These are phyloP conservation scores for Euproctis similis DNA, from an alignment of 2,888 invertebrate species.

Conservation along the genomic window DNA sequence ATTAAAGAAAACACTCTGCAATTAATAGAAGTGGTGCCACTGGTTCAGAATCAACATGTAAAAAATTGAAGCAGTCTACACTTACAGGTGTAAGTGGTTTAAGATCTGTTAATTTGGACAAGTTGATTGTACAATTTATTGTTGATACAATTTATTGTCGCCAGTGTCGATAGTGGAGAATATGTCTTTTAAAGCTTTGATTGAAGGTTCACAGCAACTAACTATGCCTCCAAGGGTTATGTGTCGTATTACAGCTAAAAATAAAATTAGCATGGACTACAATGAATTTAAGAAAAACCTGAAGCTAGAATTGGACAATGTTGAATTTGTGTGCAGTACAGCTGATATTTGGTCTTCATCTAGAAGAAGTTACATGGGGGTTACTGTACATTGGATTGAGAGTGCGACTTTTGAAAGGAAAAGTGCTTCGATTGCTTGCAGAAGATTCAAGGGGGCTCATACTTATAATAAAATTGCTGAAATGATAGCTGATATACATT, in stretches of 20 bases:
- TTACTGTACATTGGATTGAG: conserved; percentile 17
- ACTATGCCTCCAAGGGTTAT: conserved; percentile 13
- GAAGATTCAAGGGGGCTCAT: too few species aligned
- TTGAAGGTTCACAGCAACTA: conserved; percentile 14
- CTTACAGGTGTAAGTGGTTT: too few species aligned
- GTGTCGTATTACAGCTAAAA: conserved; percentile 7
- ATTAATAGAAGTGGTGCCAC: too few species aligned
- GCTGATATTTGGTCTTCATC: too few species aligned
- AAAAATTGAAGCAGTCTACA: too few species aligned
- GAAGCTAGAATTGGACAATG: not conserved
- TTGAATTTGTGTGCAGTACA: conserved; percentile 4
- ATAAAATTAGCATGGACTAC: not conserved
- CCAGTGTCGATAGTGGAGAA: conserved; percentile 15
- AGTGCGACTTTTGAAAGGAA: conserved; percentile 3
- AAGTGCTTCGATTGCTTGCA: conserved; percentile 14
- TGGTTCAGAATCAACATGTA: too few species aligned
- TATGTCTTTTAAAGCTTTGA: conserved; percentile 14
- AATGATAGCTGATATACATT: too few species aligned
- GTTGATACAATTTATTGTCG: conserved; percentile 16
- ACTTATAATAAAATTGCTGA: too few species aligned
- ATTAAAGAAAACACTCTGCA: too few species aligned
- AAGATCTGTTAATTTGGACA: too few species aligned
- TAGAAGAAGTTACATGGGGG: conserved; percentile 14
- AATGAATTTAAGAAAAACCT: conserved; percentile 4
- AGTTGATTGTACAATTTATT: conserved; percentile 9